Percentiles rank a stretch among this genome's conserved stretches.
Conservation (phyloP, 2,797 vertebrate species). For the Megalops cyprinoides region DNA sequence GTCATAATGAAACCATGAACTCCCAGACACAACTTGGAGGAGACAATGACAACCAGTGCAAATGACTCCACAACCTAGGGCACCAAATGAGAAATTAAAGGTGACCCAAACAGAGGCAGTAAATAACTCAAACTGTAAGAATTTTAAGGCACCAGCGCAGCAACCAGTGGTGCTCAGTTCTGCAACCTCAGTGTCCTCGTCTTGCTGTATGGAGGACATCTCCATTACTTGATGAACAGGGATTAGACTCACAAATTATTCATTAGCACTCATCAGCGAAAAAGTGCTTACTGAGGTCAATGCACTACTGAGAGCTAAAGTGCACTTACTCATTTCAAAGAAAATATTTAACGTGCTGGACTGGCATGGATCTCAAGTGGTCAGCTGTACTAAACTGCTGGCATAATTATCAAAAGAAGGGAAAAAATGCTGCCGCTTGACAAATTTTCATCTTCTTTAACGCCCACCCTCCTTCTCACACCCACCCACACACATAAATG, state of each 20-base stretch:
- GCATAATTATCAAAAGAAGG: conserved; percentile 33
- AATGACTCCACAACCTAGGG: not conserved
- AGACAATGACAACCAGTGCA: not conserved
- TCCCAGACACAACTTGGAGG: not conserved
- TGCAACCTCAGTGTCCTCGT: conserved; percentile 7
- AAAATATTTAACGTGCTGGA: conserved; percentile 44
- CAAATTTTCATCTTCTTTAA: conserved; percentile 31
- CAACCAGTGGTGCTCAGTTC: not conserved
- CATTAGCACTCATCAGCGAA: conserved; percentile 39
- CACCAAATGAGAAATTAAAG: conserved; percentile 2
- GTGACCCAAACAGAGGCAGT: conserved; percentile 4
- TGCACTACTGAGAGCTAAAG: conserved; percentile 42
- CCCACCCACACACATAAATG: not conserved
- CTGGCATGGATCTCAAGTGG: conserved; percentile 33
- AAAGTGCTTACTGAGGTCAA: conserved; percentile 51
- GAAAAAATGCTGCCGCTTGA: conserved; percentile 18
- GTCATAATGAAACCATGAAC: not conserved
- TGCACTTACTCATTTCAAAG: conserved; percentile 48
- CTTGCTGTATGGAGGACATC: conserved; percentile 28
- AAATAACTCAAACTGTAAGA: not conserved
- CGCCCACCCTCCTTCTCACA: not conserved
- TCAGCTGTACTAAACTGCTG: conserved; percentile 41
- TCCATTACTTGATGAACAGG: conserved; percentile 40
- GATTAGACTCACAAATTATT: conserved; percentile 57
- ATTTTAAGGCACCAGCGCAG: not conserved